Percentiles rank a stretch among this genome's conserved stretches.
phyloP scores from a whole-genome alignment of 1,140 invertebrate species.

The Listronotus oregonensis region DNA sequence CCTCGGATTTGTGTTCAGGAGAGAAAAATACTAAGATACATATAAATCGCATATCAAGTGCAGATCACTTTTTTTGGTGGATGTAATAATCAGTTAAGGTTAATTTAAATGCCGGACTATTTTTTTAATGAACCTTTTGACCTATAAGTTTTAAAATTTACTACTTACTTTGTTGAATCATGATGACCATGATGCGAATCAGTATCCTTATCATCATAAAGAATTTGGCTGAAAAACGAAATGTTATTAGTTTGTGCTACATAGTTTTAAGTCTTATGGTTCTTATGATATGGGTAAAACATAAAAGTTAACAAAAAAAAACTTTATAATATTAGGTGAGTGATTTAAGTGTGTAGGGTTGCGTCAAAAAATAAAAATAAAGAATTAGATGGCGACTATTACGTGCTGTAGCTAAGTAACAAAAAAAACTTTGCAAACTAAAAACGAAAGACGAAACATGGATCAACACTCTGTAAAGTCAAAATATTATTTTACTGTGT shows the following conservation, averaged over 20 bases:
- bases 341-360: conserved; percentile 11
- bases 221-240: conserved; percentile 65
- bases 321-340: conserved; percentile 6
- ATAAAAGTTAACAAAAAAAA: conserved; percentile 15
- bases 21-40: too few species aligned
- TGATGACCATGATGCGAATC: conserved; percentile 61
- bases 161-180: conserved; percentile 61
- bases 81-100: too few species aligned
- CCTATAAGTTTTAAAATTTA: background rate
- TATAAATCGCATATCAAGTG: too few species aligned
- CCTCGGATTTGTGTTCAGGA: too few species aligned
- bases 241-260: too few species aligned
- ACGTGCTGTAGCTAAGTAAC: background rate
- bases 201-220: conserved; percentile 67
- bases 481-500: background rate
- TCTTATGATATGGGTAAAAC: conserved; percentile 14
- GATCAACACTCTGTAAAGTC: background rate
- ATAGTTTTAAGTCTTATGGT: background rate
- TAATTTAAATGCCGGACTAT: too few species aligned
- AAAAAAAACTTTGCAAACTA: conserved; percentile 1
- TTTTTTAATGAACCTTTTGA: too few species aligned
- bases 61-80: too few species aligned
- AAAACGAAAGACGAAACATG: conserved; percentile 2
- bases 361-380: conserved; percentile 15
- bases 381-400: conserved; percentile 1